A percentile compares a stretch with the other conserved stretches of the same genome.
Conservation (phyloP, 1,140 invertebrate genomes). For the Metopolophium dirhodum region DNA sequence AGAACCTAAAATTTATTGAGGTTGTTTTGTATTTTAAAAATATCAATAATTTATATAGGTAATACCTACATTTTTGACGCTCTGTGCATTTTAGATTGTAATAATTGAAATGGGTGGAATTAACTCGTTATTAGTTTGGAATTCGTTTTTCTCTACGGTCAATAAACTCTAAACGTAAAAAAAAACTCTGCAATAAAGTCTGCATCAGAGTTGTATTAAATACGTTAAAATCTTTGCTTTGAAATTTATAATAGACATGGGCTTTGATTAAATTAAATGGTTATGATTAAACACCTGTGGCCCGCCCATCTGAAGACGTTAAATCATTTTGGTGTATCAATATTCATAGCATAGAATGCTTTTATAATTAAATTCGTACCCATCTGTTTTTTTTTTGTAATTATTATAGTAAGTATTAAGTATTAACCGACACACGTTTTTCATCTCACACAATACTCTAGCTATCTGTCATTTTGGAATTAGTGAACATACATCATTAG, state of each 20-base stretch:
- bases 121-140: neutral
- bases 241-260: neutral
- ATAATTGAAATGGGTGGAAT: neutral
- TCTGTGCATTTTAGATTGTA: neutral
- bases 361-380: no score
- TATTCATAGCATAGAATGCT: no score
- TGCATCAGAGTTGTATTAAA: no score
- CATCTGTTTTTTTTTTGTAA: neutral
- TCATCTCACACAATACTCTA: no score
- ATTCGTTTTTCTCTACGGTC: neutral
- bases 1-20: no score
- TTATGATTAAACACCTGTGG: neutral
- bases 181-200: no score
- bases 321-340: neutral
- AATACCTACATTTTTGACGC: no score
- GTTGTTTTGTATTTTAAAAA: no score
- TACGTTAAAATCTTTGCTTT: neutral
- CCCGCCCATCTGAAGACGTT: neutral
- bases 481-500: no score
- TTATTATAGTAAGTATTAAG: neutral
- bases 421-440: neutral
- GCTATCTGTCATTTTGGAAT: no score
- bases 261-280: no score
- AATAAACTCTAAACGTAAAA: neutral
- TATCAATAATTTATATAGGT: no score